Evolutionary conservation across 2,113 vertebrate genomes (phyloP).

Genomic region (Percina caprodes): DNA sequence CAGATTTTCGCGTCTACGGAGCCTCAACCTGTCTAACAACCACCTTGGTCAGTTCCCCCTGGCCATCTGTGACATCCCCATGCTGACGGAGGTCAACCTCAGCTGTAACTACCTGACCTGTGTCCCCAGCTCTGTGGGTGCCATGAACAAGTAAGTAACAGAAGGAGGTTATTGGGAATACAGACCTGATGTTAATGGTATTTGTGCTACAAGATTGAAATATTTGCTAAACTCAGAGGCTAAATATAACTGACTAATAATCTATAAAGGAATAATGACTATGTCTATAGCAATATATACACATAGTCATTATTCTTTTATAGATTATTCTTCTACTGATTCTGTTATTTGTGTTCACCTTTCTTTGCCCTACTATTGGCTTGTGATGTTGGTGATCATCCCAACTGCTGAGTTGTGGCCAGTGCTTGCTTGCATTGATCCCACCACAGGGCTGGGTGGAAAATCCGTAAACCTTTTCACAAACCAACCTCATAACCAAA

Average conservation of each 20-base stretch:
- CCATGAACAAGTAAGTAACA: constrained; percentile 91
- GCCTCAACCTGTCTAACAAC: constrained; percentile 98
- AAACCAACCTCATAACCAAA: constrained; percentile 39
- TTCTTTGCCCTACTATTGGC: background rate
- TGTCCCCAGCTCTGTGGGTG: constrained; percentile 87
- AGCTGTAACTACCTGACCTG: constrained; percentile 92
- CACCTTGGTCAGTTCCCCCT: constrained; percentile 92
- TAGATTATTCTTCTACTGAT: background rate
- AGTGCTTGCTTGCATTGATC: constrained; percentile 4
- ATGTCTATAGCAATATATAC: no score
- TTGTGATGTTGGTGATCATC: background rate
- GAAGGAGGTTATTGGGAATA: background rate
- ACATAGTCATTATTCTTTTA: background rate
- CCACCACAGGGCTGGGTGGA: background rate
- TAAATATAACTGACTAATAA: background rate
- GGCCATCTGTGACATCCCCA: constrained; percentile 91
- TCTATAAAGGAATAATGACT: no score
- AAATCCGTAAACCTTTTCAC: constrained; percentile 21
- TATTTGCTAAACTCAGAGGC: background rate
- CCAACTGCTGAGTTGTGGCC: background rate
- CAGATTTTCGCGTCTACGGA: constrained; percentile 96
- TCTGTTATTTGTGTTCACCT: background rate
- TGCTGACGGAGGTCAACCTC: constrained; percentile 94
- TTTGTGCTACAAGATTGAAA: constrained; percentile 11
- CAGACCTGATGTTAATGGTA: background rate